Percentiles rank a stretch among this genome's conserved stretches.
phyloP scores from a whole-genome alignment of 2,113 vertebrate species.

The Pangasianodon hypophthalmus region DNA sequence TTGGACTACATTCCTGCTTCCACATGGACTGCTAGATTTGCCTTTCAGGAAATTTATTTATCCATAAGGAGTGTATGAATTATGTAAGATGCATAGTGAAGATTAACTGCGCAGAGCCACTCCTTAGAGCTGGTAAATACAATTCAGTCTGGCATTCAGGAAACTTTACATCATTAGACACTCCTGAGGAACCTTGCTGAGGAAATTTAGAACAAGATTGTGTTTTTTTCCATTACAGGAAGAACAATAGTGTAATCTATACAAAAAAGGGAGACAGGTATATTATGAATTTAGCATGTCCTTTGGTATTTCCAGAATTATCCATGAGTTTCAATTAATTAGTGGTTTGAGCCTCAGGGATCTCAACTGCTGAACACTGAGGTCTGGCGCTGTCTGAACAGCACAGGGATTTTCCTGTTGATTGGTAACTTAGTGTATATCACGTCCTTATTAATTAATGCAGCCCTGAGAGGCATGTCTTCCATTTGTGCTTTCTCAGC shows the following conservation, averaged over 20 bases:
- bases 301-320: conserved; percentile 4
- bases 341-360: conserved; percentile 28
- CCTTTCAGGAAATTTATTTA: conserved; percentile 49
- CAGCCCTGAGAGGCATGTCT: conserved; percentile 33
- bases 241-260: neutral
- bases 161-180: neutral
- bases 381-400: neutral
- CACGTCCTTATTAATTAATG: conserved; percentile 45
- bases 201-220: neutral
- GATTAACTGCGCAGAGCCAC: conserved; percentile 29
- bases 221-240: neutral
- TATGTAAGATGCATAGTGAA: conserved; percentile 48
- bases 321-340: conserved; percentile 41
- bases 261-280: neutral
- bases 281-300: conserved; percentile 21
- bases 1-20: neutral
- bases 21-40: conserved; percentile 13
- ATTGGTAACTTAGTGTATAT: conserved; percentile 19
- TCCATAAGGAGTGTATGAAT: conserved; percentile 52
- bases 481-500: conserved; percentile 42
- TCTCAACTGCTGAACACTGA: conserved; percentile 13
- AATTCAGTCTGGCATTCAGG: conserved; percentile 15
- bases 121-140: conserved; percentile 35
- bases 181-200: conserved; percentile 17
- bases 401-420: conserved; percentile 21